Base-by-base conservation (phyloP, 2,797 vertebrate species). In the Chiloscyllium punctatum region DNA sequence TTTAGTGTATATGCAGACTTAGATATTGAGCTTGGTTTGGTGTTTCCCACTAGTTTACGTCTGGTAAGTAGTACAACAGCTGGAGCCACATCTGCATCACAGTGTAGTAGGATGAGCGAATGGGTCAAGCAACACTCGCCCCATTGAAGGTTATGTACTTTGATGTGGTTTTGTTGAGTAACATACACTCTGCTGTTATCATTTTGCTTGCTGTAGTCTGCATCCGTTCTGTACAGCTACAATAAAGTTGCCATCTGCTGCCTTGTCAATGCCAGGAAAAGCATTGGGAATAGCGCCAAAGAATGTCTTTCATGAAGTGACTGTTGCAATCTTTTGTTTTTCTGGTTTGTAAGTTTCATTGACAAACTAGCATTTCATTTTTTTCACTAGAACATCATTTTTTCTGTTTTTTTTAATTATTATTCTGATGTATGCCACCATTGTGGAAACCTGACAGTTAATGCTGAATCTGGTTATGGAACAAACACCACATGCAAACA, bases 171-270 rank as follows among this genome's bases (percentile, higher is more conserved):
- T 74, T 94, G 53, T 25, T 95, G 94, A 95, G 71, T 72, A 72
- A 95, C 71, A 53, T 53, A 95, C 71, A 77, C 94, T 94, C 92
- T 95, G 94, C 94, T 95, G 72, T 95, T 95, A 95, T 95, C 94
- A 77, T 57, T 95, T 95, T 77, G 48, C 48, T 77, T 77, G 94
- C 94, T 95, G 94, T 21, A n/a, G 94, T 95, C 94, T 77, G 71
- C 94, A 95, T 95, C 94, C 48, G 94, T 5, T 95, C 48, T 77
- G 94, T 21, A 95, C 48, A 95, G 57, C 94, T 95, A 77, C 94
- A 95, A 95, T 95, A 95, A 77, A 95, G 27, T 30, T 42, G 69
- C 94, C 94, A 95, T 95, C 94, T 95, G 94, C 94, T 77, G 71
- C 77, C 94, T 95, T 77, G 30, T n/a, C 51, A 72, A 95, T 72